Base-by-base conservation (phyloP, 2,797 vertebrate genomes). In the Acipenser oxyrinchus region DNA sequence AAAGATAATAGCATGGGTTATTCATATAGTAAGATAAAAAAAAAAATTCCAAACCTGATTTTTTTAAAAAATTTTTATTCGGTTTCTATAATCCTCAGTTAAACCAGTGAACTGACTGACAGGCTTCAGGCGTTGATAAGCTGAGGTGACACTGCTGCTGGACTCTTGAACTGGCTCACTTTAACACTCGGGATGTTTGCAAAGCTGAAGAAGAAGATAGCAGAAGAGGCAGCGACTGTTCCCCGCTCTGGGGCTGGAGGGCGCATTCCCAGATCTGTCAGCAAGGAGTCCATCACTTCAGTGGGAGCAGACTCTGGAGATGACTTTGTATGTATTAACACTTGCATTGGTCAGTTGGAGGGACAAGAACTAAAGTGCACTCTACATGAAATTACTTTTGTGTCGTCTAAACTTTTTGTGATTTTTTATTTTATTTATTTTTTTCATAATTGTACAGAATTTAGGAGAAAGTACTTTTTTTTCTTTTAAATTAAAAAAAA, bases 201-300 rank as follows among this genome's bases (percentile, higher is more conserved):
- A 6, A 98, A 96, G 69, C 50, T 99, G 70, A 99, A 97, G 81
- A 97, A 98, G 88, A 99, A 98, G 85, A 89, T 99, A 3, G 95
- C 95, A 0, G 96, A 99, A 68, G 96, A 98, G 83, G 93, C 88
- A 0, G 94, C 91, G 7, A 86, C 90, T 0, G 82, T 89, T 0
- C 93, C 95, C 6, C 78, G 90, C 23, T 37, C 23, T 2, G 23
- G 23, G 3, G 78, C 84, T 0, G 79, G 87, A 0, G 82, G 83
- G 15, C 87, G 95, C 15, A 94, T 99, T 37, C 93, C 94, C 2
- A 84, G 95, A 23, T 94, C 97, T 5, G 82, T 93, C 80, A 99
- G 97, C 76, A 97, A 90, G 72, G 97, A 99, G 73, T 99, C 97
- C 0, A 93, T 99, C 71, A 90, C 95, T 0, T 99, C 97, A 0